Conservation (phyloP, 2,888 invertebrate species). For the Stenchaetothrips biformis region DNA sequence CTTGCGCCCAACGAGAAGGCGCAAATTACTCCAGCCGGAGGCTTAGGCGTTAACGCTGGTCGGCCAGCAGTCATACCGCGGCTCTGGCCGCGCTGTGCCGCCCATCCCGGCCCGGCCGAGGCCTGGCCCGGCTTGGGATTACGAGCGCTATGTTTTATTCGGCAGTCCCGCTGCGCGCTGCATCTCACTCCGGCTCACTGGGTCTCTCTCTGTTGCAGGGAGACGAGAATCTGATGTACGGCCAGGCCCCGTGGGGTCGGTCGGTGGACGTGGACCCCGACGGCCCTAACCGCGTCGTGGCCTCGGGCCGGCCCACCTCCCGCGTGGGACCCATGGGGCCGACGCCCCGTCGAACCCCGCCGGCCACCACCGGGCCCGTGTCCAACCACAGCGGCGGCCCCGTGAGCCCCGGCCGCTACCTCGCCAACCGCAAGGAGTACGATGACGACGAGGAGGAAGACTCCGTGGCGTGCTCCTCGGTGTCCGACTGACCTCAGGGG, state of each 20-base stretch:
- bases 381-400: conserved; percentile 18
- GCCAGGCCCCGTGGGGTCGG: conserved; percentile 48
- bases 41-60: no score
- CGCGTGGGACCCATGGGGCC: conserved; percentile 11
- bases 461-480: neutral
- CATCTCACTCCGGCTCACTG: neutral
- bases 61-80: no score
- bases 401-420: conserved; percentile 19
- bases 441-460: conserved; percentile 13
- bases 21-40: no score
- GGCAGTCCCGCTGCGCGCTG: neutral
- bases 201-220: neutral
- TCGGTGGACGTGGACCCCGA: conserved; percentile 11
- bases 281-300: neutral
- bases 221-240: conserved; percentile 57
- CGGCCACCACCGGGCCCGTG: neutral
- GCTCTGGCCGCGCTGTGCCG: no score
- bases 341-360: neutral
- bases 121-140: no score
- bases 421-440: conserved; percentile 11
- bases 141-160: no score
- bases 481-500: conserved; percentile 16
- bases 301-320: neutral
- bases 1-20: no score
- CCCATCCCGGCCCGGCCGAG: no score